Base-by-base conservation (phyloP, 2,113 vertebrate genomes). In the Perccottus glenii region DNA sequence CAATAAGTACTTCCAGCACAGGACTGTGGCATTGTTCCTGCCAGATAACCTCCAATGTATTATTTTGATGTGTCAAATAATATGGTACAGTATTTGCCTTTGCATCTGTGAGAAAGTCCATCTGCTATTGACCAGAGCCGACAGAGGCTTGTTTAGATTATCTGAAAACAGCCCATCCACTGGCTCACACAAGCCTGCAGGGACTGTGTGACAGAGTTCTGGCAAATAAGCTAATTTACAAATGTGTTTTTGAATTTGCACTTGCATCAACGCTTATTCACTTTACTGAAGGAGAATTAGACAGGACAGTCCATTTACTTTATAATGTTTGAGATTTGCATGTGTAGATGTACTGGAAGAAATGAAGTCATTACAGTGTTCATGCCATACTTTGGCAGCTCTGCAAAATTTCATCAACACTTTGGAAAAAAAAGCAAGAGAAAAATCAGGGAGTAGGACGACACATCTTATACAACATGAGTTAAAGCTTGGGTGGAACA, bases 311-410 rank as follows among this genome's bases (percentile, higher is more conserved):
- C 43, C 19, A 27, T 47, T 68, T 38, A 6, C 66, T 58, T 11
- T 72, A 56, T 47, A 67, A 60, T 11, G 45, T 45, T 61, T 47
- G 33, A 50, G 65, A 85, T 73, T 62, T 65, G 52, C 52, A 60
- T 73, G 62, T 63, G 67, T 71, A 53, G 53, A 60, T 77, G 56
- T 53, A 49, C 68, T 75, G 70, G 73, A 79, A 73, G 71, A 53
- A 78, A 86, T 81, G 33, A 84, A 74, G 67, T 85, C 78, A 81
- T 67, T 69, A 60, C 42, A 71, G 62, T n/a, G 56, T 42, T 75
- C 64, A 64, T 65, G 62, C 48, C 46, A 45, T 12, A 33, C 77
- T 78, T 71, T 81, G 83, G 75, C 80, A 67, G 50, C 11, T 15
- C 58, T 16, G 43, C 71, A 65, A 27, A n/a, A 67, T 53, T 64